Evolutionary conservation across 2,888 invertebrate genomes (phyloP), one percentile per base, ranked within the genome.

Genomic region (Drosophila merina): DNA sequence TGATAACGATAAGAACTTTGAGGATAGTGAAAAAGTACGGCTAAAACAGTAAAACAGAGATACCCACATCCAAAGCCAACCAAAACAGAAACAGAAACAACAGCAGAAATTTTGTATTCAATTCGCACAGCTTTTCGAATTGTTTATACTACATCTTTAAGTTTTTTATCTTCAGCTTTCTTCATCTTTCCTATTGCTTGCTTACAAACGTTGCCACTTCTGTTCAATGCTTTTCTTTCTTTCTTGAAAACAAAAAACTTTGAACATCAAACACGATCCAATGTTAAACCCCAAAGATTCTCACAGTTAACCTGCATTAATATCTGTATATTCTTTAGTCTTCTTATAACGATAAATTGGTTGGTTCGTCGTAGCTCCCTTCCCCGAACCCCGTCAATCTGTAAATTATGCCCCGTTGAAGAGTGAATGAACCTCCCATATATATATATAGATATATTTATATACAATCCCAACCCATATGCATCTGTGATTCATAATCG

Each of bases 11-110:
- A 88, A 90, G 76, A 90, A 77, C 64, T 82, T 88, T 68, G 91
- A 90, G 74, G 89, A 90, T 74, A 90, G 89, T 73, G 89, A 90
- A 80, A 89, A 92, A 89, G 91, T 91, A 75, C 92, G 92, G 64
- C 84, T 92, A 52, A 91, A 90, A 71, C 92, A 91, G 88, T 92
- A 90, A 87, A 75, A 36, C 62, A 59, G 62, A 67, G 58, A 40
- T 45, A 67, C 50, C 64, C 31, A 59, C 48, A 76, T 58, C 48
- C 72, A 58, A 47, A 51, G 69, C 69, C 74, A 82, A 79, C 52
- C 57, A 69, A 54, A 70, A 70, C 51, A 64, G 79, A 62, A 62
- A 47, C 62, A 55, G 14, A 38, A 59, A 42, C n/a, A 36, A 57
- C 58, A 66, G 10, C 14, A 30, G 45, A 8, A 30, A 49, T 20